phyloP scores from a whole-genome alignment of 2,797 vertebrate genomes.

The Jordanella pulchra region DNA sequence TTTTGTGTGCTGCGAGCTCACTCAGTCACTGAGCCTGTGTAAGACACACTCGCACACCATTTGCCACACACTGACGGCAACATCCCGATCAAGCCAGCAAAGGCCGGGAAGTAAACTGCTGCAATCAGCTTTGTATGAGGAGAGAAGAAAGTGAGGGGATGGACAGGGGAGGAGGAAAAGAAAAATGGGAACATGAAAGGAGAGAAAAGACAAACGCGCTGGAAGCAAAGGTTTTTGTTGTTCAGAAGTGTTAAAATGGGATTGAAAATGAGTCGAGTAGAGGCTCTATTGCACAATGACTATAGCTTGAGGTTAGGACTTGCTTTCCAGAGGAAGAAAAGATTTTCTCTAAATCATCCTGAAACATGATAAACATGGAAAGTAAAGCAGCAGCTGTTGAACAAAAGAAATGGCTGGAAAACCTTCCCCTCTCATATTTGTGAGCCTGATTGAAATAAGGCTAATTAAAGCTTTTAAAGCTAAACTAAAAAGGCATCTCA shows the following conservation, averaged over 20 bases:
- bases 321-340: slow-evolving; percentile 25
- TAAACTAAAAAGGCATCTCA: slow-evolving; percentile 39
- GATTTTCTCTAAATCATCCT: slow-evolving; percentile 17
- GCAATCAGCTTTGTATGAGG: slow-evolving; percentile 57
- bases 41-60: slow-evolving; percentile 61
- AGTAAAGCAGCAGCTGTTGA: slow-evolving; percentile 11
- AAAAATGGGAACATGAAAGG: slow-evolving; percentile 1
- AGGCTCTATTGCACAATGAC: slow-evolving; percentile 40
- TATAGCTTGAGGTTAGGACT: slow-evolving; percentile 32
- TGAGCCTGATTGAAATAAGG: slow-evolving; percentile 41
- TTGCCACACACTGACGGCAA: slow-evolving; percentile 55
- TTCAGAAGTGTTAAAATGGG: slow-evolving; percentile 13
- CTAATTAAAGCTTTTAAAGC: slow-evolving; percentile 62
- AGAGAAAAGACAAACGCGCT: slow-evolving; percentile 24
- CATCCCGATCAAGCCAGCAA: slow-evolving; percentile 63
- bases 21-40: slow-evolving; percentile 68
- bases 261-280: slow-evolving; percentile 20
- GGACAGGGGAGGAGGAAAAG: neutral
- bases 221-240: slow-evolving; percentile 23
- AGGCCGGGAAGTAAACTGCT: slow-evolving; percentile 39
- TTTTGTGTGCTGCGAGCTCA: slow-evolving; percentile 70
- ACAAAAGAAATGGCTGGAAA: slow-evolving; percentile 35
- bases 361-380: slow-evolving; percentile 34
- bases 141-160: slow-evolving; percentile 35
- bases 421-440: slow-evolving; percentile 22